These are phyloP conservation scores for Sminthopsis crassicaudata DNA, from an alignment of 2,113 vertebrate genomes.

Conservation along the genomic window DNA sequence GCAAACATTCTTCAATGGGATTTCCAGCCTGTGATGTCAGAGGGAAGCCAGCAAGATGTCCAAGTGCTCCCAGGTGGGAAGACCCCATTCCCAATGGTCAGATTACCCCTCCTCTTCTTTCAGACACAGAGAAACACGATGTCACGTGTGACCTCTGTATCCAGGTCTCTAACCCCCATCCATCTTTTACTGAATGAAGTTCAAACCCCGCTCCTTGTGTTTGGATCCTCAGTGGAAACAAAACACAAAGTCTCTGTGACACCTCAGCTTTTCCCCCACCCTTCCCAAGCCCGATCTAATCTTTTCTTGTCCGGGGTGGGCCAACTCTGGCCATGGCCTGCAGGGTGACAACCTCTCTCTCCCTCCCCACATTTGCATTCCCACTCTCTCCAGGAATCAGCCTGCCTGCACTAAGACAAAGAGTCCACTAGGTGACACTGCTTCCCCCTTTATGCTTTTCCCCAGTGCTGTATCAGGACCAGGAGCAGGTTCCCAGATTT, in stretches of 20 bases:
- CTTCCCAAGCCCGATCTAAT: neutral
- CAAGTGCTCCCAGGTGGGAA: conserved; percentile 18
- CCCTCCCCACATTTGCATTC: neutral
- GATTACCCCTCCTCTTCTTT: neutral
- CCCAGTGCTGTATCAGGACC: neutral
- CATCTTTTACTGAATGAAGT: neutral
- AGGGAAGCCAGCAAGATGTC: conserved; percentile 68
- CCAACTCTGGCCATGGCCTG: neutral
- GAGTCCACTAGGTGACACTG: conserved; percentile 66
- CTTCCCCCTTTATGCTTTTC: conserved; percentile 18
- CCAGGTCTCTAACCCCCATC: neutral
- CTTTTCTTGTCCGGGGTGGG: neutral
- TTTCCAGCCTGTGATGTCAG: conserved; percentile 80
- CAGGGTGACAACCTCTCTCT: neutral
- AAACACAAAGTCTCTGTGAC: neutral
- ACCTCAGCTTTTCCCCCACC: neutral
- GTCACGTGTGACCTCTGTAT: neutral
- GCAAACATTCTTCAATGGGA: conserved; percentile 79
- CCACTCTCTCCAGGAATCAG: neutral
- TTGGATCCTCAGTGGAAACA: neutral
- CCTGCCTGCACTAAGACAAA: conserved; percentile 10
- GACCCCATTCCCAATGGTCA: neutral
- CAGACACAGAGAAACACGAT: neutral
- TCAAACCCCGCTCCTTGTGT: neutral
- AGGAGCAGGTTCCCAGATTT: neutral